Conservation (phyloP, 35 echinoderm and acorn worm species). For the Lytechinus pictus region DNA sequence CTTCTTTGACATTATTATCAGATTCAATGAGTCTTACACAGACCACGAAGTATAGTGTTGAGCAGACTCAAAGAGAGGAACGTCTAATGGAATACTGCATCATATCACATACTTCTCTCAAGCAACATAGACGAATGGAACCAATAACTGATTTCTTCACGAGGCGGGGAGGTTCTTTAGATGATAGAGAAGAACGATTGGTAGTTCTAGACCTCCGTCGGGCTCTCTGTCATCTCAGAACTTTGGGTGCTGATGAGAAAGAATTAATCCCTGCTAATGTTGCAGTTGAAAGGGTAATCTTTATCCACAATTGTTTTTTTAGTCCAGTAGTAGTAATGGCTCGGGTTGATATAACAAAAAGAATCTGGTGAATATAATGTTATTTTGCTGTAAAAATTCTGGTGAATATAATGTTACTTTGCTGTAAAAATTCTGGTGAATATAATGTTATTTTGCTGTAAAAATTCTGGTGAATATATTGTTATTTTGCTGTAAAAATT, state of each 20-base stretch:
- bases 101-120: conserved; percentile 13
- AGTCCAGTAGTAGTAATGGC: too few species aligned
- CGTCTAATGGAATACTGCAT: background rate
- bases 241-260: background rate
- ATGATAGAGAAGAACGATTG: background rate
- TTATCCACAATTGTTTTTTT: background rate
- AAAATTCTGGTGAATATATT: too few species aligned
- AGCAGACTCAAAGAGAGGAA: background rate
- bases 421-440: too few species aligned
- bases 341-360: too few species aligned
- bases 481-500: too few species aligned
- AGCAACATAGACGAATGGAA: background rate
- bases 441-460: too few species aligned
- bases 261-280: background rate
- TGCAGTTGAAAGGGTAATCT: background rate
- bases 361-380: too few species aligned
- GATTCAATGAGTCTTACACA: conserved; percentile 27
- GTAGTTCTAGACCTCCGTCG: conserved; percentile 14
- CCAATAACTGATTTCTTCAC: background rate
- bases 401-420: too few species aligned
- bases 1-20: background rate
- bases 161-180: background rate
- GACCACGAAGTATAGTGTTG: background rate
- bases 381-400: too few species aligned
- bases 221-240: background rate